A percentile compares a stretch with the other conserved stretches of the same genome.
Evolutionary conservation across 2,888 invertebrate genomes (phyloP).

Genomic region (Hedya salicella): DNA sequence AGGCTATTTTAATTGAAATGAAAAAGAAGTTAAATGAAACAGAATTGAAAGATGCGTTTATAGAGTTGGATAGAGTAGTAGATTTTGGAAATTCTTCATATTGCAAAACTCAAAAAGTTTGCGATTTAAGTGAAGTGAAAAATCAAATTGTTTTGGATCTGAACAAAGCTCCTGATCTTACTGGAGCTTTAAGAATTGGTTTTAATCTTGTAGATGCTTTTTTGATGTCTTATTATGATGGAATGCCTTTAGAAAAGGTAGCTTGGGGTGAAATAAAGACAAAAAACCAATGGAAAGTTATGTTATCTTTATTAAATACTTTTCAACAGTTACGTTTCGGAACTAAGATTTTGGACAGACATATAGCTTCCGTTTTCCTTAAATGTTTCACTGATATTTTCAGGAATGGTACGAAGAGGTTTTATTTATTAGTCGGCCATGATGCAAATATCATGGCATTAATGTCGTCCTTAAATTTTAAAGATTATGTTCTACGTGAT

Average conservation of each 20-base stretch:
- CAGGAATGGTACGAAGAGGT: conserved; percentile 51
- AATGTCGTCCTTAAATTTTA: conserved; percentile 59
- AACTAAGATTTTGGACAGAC: conserved; percentile 55
- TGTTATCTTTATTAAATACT: conserved; percentile 58
- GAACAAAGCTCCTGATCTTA: conserved; percentile 62
- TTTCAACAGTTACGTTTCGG: conserved; percentile 68
- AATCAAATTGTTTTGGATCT: conserved; percentile 54
- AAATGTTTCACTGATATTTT: conserved; percentile 59
- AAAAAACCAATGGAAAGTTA: conserved; percentile 57
- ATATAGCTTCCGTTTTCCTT: conserved; percentile 60
- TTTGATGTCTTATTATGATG: conserved; percentile 73
- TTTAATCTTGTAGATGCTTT: conserved; percentile 65
- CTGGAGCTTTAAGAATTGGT: conserved; percentile 61
- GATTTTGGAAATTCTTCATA: conserved; percentile 60
- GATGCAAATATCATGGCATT: conserved; percentile 69
- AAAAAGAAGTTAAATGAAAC: conserved; percentile 54
- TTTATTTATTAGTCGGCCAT: conserved; percentile 67
- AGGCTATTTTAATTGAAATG: conserved; percentile 58
- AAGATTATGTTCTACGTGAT: conserved; percentile 57
- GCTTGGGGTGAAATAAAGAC: conserved; percentile 68
- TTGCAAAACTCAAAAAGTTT: conserved; percentile 58
- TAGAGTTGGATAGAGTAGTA: conserved; percentile 60
- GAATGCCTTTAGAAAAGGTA: conserved; percentile 58
- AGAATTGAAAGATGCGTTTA: conserved; percentile 56
- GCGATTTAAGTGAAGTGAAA: conserved; percentile 57